Percentiles rank a stretch among this genome's conserved stretches.
Evolutionary conservation across 2,797 vertebrate genomes (phyloP).

Genomic region (Numenius phaeopus): DNA sequence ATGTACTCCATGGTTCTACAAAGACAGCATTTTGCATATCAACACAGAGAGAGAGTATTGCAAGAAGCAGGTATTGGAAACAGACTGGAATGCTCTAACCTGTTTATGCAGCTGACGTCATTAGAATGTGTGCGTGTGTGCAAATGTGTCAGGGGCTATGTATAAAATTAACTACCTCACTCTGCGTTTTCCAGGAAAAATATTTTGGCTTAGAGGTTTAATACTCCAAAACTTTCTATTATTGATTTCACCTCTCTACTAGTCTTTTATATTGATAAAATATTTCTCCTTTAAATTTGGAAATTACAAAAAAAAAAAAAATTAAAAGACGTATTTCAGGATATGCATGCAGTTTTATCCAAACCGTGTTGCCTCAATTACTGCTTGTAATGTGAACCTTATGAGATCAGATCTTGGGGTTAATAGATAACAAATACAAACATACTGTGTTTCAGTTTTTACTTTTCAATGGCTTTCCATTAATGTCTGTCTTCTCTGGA

Average conservation of each 20-base stretch:
- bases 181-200: conserved; percentile 55
- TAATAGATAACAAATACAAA: background rate
- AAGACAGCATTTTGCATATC: conserved; percentile 22
- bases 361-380: background rate
- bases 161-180: conserved; percentile 79
- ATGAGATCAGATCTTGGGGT: background rate
- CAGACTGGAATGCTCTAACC: conserved; percentile 55
- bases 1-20: background rate
- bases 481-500: conserved; percentile 28
- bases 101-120: background rate
- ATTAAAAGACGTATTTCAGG: background rate
- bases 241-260: conserved; percentile 9
- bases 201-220: conserved; percentile 34
- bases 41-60: background rate
- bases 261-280: conserved; percentile 2
- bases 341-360: background rate
- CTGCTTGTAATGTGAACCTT: background rate
- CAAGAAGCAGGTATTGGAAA: background rate
- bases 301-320: conserved; percentile 42
- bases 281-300: conserved; percentile 29
- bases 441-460: background rate
- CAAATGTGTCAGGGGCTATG: conserved; percentile 4
- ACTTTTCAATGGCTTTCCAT: conserved; percentile 34
- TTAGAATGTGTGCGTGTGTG: background rate
- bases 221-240: conserved; percentile 14